Conservation (phyloP, 1,140 invertebrate genomes). For the Philopotamus ludificatus region DNA sequence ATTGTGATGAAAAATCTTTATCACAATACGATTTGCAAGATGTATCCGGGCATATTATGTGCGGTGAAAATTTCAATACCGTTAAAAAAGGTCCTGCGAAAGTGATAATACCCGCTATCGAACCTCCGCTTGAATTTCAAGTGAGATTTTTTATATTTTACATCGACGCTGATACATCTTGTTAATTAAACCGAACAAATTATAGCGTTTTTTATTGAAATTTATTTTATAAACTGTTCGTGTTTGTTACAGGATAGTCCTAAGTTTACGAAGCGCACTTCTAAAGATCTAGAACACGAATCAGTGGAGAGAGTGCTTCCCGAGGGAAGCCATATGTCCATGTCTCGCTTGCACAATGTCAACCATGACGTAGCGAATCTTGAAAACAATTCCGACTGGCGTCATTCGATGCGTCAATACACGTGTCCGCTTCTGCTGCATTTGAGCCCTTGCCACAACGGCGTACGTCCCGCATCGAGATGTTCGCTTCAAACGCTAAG, state of each 20-base stretch:
- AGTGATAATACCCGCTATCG: constrained; percentile 62
- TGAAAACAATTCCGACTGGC: constrained; percentile 13
- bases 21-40: constrained; percentile 54
- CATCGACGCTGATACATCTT: background rate
- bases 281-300: too few species aligned
- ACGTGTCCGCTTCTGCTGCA: constrained; percentile 64
- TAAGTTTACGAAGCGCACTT: too few species aligned
- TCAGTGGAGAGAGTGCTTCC: background rate
- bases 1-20: constrained; percentile 55
- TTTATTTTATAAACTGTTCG: background rate
- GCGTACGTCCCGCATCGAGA: constrained; percentile 65
- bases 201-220: too few species aligned
- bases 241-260: background rate
- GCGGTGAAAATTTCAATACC: constrained; percentile 77
- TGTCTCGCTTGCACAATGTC: background rate
- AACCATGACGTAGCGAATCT: constrained; percentile 5
- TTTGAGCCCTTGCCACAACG: constrained; percentile 60
- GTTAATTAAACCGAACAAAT: too few species aligned
- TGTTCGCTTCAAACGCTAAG: constrained; percentile 69
- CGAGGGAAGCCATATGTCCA: background rate
- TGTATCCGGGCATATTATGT: constrained; percentile 61
- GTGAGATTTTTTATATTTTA: constrained; percentile 48
- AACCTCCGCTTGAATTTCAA: constrained; percentile 79
- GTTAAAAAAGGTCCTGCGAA: constrained; percentile 71
- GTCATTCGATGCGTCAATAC: constrained; percentile 54